Conservation (phyloP, 2,888 invertebrate genomes). For the Synanthedon vespiformis region DNA sequence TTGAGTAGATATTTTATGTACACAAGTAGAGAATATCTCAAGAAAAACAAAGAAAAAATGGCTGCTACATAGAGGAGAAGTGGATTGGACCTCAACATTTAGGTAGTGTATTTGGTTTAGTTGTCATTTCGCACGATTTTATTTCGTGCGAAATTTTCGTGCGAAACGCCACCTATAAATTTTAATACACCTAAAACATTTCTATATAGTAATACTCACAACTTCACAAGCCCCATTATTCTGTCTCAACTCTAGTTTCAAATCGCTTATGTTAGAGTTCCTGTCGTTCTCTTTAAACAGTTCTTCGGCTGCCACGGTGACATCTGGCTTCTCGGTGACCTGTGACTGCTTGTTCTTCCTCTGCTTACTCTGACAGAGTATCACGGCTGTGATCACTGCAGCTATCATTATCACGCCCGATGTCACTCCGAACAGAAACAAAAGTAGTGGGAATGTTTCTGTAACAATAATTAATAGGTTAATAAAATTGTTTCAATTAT, state of each 20-base stretch:
- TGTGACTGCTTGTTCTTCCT: constrained; percentile 65
- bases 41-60: too few relatives aligned
- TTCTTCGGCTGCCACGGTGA: constrained; percentile 59
- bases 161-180: too few relatives aligned
- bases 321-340: constrained; percentile 71
- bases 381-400: constrained; percentile 85
- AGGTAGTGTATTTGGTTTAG: too few relatives aligned
- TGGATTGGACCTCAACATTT: too few relatives aligned
- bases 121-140: too few relatives aligned
- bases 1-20: too few relatives aligned
- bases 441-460: constrained; percentile 82
- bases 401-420: constrained; percentile 89
- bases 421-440: constrained; percentile 87
- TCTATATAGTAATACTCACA: constrained; percentile 49
- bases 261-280: constrained; percentile 92
- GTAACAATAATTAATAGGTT: constrained; percentile 25
- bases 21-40: too few relatives aligned
- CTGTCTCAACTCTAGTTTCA: constrained; percentile 89
- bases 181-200: too few relatives aligned
- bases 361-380: constrained; percentile 80
- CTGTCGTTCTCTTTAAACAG: constrained; percentile 84
- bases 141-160: too few relatives aligned
- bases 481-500: too few relatives aligned
- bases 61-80: too few relatives aligned
- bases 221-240: constrained; percentile 83